Conservation (phyloP, 64 coral and sea anemone species). For the Trachythela sp. region DNA sequence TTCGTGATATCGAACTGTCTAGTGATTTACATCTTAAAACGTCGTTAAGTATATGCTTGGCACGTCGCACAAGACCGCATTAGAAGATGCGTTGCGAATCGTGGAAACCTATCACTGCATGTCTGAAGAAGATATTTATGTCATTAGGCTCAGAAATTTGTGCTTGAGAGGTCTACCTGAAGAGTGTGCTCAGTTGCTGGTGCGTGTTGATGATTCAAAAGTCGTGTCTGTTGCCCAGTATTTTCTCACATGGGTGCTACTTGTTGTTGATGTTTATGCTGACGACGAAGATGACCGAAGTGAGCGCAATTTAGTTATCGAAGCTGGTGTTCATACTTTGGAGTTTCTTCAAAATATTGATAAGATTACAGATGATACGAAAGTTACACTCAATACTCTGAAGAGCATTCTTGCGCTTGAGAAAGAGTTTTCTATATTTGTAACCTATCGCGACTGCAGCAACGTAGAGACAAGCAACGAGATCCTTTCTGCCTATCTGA, state of each 20-base stretch:
- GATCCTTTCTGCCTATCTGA: not conserved
- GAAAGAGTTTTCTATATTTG: not conserved
- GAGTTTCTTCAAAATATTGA: slow-evolving; percentile 2
- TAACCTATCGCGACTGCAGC: not conserved
- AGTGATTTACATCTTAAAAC: not conserved
- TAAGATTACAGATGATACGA: not conserved
- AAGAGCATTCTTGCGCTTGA: not conserved
- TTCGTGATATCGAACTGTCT: slow-evolving; percentile 4
- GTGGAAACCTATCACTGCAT: slow-evolving; percentile 3
- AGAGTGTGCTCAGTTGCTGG: not conserved
- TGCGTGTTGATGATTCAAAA: not conserved
- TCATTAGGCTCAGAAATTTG: not conserved
- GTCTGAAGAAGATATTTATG: slow-evolving; percentile 9
- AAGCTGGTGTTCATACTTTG: not conserved
- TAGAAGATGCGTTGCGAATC: not conserved
- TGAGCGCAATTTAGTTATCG: not conserved
- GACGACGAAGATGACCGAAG: not conserved
- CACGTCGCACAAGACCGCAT: not conserved
- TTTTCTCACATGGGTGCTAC: not conserved
- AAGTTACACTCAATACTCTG: not conserved
- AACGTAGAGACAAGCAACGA: not conserved
- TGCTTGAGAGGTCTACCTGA: not conserved
- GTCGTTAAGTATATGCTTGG: not conserved
- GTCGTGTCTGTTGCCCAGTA: not conserved
- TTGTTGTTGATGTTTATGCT: not conserved